Evolutionary conservation across 2,113 vertebrate genomes (phyloP).

Genomic region (Chlorodrepanis virens): DNA sequence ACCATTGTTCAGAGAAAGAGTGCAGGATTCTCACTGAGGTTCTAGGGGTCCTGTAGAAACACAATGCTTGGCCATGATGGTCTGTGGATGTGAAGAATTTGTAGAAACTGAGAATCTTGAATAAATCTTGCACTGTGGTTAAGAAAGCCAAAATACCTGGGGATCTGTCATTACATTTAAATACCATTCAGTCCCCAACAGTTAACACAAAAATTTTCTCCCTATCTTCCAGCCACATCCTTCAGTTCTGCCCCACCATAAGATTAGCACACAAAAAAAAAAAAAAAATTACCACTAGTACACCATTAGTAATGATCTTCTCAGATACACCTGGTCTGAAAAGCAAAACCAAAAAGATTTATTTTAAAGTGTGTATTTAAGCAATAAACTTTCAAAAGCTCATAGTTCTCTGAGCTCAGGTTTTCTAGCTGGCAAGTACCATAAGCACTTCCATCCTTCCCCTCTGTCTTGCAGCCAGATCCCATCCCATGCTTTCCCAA

Average conservation of each 20-base stretch:
- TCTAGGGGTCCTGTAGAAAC: not conserved
- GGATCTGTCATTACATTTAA: not conserved
- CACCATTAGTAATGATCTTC: constrained; percentile 61
- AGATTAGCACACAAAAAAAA: not conserved
- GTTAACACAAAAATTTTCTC: not conserved
- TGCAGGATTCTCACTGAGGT: not conserved
- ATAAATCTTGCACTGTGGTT: not conserved
- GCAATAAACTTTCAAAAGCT: not conserved
- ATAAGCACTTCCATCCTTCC: not conserved
- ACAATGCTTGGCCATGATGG: not conserved
- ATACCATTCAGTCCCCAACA: not conserved
- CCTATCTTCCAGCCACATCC: not conserved
- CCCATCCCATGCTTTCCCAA: not conserved
- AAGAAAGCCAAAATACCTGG: not conserved
- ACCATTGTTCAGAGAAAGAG: not conserved
- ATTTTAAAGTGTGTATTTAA: not conserved
- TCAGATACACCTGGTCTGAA: constrained; percentile 58
- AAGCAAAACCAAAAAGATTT: not conserved
- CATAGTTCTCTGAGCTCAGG: not conserved
- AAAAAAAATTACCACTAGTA: constrained; percentile 56
- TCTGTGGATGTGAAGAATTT: not conserved
- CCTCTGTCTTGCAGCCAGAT: rapidly evolving
- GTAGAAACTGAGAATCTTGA: not conserved
- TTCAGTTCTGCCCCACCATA: not conserved
- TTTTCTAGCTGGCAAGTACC: not conserved